A percentile compares a stretch with the other conserved stretches of the same genome.
Conservation (phyloP, 1,140 invertebrate species). For the Ostrea edulis region DNA sequence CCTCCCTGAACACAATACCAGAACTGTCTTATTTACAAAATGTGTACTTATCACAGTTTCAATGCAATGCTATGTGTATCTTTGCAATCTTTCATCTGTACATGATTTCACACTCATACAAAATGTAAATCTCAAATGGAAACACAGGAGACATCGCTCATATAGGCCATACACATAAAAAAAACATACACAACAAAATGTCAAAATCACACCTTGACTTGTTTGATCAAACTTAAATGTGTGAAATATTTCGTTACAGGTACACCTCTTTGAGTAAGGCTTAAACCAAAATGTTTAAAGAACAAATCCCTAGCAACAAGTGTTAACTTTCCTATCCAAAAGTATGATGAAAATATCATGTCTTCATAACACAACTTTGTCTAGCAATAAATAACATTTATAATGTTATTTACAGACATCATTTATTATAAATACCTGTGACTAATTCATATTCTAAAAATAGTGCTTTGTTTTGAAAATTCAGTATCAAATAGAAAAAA, state of each 20-base stretch:
- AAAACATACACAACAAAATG: not conserved
- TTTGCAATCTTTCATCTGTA: not conserved
- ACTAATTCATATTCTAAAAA: too few species aligned
- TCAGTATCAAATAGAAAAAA: not conserved
- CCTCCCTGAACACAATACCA: not conserved
- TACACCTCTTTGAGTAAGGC: too few species aligned
- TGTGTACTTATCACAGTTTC: slow-evolving; percentile 27
- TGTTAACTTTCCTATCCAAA: too few species aligned
- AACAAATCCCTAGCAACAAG: too few species aligned
- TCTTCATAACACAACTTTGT: too few species aligned
- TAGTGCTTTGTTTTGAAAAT: too few species aligned
- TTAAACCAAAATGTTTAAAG: too few species aligned
- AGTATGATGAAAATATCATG: too few species aligned
- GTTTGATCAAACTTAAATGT: not conserved
- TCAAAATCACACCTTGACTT: not conserved
- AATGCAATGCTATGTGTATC: not conserved
- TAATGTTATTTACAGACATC: too few species aligned
- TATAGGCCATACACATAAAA: not conserved
- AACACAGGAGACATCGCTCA: not conserved
- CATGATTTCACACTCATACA: not conserved
- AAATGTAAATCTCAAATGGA: slow-evolving; percentile 31
- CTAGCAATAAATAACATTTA: too few species aligned
- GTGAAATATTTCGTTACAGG: too few species aligned
- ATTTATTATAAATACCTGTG: too few species aligned
- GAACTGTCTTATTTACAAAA: not conserved